phyloP scores from a whole-genome alignment of 2,888 invertebrate genomes.

The Bellardia bayeri region DNA sequence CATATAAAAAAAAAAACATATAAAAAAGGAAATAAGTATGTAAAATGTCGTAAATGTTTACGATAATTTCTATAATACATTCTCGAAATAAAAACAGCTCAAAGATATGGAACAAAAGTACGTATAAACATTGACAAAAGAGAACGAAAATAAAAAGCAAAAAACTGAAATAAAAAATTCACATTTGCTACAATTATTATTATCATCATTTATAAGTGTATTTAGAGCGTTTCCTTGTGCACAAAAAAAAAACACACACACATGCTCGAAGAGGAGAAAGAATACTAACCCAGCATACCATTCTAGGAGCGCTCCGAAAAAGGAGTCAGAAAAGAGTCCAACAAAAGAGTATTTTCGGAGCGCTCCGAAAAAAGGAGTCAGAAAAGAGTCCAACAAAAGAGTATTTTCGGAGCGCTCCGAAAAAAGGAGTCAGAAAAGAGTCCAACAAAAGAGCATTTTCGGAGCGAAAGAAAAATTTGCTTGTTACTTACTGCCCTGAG shows the following conservation, averaged over 20 bases:
- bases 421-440: no score
- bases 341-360: no score
- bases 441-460: no score
- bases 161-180: conserved; percentile 20
- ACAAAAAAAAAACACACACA: background rate
- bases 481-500: no score
- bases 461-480: no score
- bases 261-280: background rate
- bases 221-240: conserved; percentile 37
- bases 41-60: conserved; percentile 64
- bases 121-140: background rate
- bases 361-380: no score
- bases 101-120: background rate
- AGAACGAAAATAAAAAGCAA: background rate
- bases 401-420: no score
- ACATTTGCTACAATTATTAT: conserved; percentile 44
- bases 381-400: no score
- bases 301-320: no score
- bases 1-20: background rate
- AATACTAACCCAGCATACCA: background rate
- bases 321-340: no score
- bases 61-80: conserved; percentile 59
- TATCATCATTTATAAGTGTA: conserved; percentile 49
- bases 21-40: conserved; percentile 16
- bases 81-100: conserved; percentile 20